phyloP scores from a whole-genome alignment of 2,113 vertebrate genomes.

The Bujurquina vittata region DNA sequence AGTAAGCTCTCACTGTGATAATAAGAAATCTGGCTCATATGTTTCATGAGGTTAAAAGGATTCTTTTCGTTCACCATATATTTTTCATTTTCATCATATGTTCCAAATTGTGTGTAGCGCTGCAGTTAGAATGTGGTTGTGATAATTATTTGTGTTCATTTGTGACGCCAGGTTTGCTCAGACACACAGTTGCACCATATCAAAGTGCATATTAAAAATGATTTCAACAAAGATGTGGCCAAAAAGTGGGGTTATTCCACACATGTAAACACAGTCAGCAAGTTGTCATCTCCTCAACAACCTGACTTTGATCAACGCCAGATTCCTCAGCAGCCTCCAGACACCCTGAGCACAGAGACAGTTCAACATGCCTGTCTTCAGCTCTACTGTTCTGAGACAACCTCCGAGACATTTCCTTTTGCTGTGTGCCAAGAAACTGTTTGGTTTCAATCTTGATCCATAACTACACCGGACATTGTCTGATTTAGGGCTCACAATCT shows the following conservation, averaged over 20 bases:
- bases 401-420: slow-evolving; percentile 56
- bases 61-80: background rate
- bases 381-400: slow-evolving; percentile 62
- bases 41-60: slow-evolving; percentile 8
- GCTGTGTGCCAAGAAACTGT: slow-evolving; percentile 71
- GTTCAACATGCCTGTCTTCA: slow-evolving; percentile 52
- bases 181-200: slow-evolving; percentile 14
- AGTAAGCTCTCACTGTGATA: background rate
- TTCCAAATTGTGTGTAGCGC: background rate
- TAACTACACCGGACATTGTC: slow-evolving; percentile 64
- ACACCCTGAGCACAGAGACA: slow-evolving; percentile 40
- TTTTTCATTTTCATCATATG: slow-evolving; percentile 7
- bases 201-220: slow-evolving; percentile 28
- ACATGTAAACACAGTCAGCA: slow-evolving; percentile 45
- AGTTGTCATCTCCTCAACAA: slow-evolving; percentile 54
- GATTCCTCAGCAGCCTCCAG: slow-evolving; percentile 49
- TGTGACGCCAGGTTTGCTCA: slow-evolving; percentile 11
- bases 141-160: background rate
- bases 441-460: slow-evolving; percentile 72
- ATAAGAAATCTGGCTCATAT: slow-evolving; percentile 2
- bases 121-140: background rate
- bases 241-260: slow-evolving; percentile 13
- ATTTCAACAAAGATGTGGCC: slow-evolving; percentile 16
- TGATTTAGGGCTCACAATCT: slow-evolving; percentile 67
- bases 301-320: slow-evolving; percentile 70